Conservation (phyloP, 2,888 invertebrate genomes). For the Drosophila robusta region DNA sequence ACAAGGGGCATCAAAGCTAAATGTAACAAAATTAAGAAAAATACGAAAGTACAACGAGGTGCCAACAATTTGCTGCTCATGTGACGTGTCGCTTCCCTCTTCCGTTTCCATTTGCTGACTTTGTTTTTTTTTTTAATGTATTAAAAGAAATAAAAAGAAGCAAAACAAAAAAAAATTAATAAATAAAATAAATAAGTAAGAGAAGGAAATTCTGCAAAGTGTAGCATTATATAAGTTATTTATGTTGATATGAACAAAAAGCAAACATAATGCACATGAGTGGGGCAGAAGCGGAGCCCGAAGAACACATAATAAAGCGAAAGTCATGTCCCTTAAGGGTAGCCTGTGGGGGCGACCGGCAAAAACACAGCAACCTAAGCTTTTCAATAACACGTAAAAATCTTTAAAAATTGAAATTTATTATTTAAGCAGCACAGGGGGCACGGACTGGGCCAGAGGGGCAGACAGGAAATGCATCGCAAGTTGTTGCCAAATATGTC, state of each 20-base stretch:
- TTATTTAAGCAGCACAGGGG: slow-evolving; percentile 61
- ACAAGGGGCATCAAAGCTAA: slow-evolving; percentile 51
- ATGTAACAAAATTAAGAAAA: slow-evolving; percentile 53
- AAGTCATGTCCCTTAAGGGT: slow-evolving; percentile 75
- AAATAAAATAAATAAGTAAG: slow-evolving; percentile 36
- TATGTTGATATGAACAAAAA: slow-evolving; percentile 73
- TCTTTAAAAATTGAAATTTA: slow-evolving; percentile 79
- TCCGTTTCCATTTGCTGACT: slow-evolving; percentile 1
- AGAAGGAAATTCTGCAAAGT: slow-evolving; percentile 57
- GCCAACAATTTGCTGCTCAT: slow-evolving; percentile 61
- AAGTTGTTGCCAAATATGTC: slow-evolving; percentile 44
- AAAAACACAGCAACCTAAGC: slow-evolving; percentile 45
- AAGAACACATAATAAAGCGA: slow-evolving; percentile 71
- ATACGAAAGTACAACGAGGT: slow-evolving; percentile 44
- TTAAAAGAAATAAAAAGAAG: slow-evolving; percentile 43
- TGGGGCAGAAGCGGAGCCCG: slow-evolving; percentile 14
- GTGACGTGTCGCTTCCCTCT: slow-evolving; percentile 18
- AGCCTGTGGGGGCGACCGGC: slow-evolving; percentile 38
- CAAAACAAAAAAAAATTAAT: slow-evolving; percentile 1
- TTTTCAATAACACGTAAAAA: slow-evolving; percentile 73
- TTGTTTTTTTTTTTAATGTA: slow-evolving; percentile 45
- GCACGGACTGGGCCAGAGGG: slow-evolving; percentile 1
- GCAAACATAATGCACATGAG: slow-evolving; percentile 70
- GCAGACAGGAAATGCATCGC: slow-evolving; percentile 63
- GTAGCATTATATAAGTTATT: slow-evolving; percentile 73